Conservation (phyloP, 2,888 invertebrate species). For the Camponotus fellah region DNA sequence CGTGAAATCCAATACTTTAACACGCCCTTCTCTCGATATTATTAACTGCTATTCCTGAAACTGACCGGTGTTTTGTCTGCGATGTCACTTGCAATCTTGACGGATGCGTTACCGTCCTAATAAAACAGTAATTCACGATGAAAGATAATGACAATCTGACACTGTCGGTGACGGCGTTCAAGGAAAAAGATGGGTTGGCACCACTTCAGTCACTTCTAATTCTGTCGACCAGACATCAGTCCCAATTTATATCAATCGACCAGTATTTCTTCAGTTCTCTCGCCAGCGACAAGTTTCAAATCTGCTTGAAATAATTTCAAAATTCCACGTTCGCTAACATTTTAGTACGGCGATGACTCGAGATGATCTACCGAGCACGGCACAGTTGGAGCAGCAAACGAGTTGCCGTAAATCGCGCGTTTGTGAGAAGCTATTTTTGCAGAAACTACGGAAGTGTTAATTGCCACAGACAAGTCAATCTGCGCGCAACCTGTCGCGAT, state of each 20-base stretch:
- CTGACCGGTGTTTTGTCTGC: slow-evolving; percentile 12
- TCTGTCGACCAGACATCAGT: slow-evolving; percentile 26
- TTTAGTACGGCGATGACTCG: slow-evolving; percentile 47
- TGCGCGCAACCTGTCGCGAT: slow-evolving; percentile 23
- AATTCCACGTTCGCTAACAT: not conserved
- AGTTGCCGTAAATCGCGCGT: slow-evolving; percentile 32
- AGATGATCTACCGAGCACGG: slow-evolving; percentile 1
- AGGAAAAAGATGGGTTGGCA: slow-evolving; percentile 28
- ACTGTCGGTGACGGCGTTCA: slow-evolving; percentile 1
- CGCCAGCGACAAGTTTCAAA: not conserved
- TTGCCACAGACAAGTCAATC: slow-evolving; percentile 70
- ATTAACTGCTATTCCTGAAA: slow-evolving; percentile 13
- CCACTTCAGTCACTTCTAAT: slow-evolving; percentile 42
- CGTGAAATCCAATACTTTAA: slow-evolving; percentile 3
- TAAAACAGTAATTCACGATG: slow-evolving; percentile 29
- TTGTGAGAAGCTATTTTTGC: slow-evolving; percentile 33
- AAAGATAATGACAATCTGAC: slow-evolving; percentile 37
- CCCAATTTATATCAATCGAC: slow-evolving; percentile 34
- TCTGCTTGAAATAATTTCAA: not conserved
- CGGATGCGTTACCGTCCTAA: slow-evolving; percentile 1
- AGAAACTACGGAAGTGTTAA: slow-evolving; percentile 60
- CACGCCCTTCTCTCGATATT: not conserved
- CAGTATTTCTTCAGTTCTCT: not conserved
- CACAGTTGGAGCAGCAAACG: not conserved
- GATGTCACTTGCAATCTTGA: not conserved